Evolutionary conservation across 1,140 invertebrate genomes (phyloP).

Genomic region (Oryctes rhinoceros): DNA sequence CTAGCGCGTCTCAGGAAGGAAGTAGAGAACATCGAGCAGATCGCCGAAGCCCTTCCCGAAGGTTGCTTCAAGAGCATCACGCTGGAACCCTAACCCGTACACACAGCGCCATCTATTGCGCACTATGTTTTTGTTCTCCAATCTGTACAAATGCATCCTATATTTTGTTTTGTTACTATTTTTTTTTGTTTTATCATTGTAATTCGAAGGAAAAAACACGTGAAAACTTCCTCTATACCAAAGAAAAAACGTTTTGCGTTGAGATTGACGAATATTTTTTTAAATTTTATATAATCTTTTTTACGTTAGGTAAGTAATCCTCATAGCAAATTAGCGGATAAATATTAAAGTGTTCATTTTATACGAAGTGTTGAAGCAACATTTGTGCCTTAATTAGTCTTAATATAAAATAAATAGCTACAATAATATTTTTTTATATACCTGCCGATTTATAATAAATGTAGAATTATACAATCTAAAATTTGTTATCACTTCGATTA

Average conservation of each 20-base stretch:
- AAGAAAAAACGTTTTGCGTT: constrained; percentile 10
- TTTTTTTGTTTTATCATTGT: neutral
- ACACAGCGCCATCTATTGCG: neutral
- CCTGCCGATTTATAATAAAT: neutral
- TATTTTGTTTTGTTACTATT: constrained; percentile 13
- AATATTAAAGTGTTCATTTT: constrained; percentile 5
- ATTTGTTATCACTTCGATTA: neutral
- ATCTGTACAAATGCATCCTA: constrained; percentile 20
- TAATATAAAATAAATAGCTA: no score
- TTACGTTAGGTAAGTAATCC: constrained; percentile 1
- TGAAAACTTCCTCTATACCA: constrained; percentile 17
- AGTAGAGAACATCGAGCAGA: constrained; percentile 87
- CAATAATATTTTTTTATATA: constrained; percentile 12
- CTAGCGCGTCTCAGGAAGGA: constrained; percentile 76
- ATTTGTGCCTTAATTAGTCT: constrained; percentile 4
- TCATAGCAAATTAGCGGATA: no score
- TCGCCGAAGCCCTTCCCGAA: constrained; percentile 80
- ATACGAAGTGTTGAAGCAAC: neutral
- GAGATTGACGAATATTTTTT: constrained; percentile 20
- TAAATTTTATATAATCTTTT: neutral
- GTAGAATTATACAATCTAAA: neutral
- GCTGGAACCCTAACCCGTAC: constrained; percentile 52
- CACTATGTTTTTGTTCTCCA: neutral
- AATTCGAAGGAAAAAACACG: neutral
- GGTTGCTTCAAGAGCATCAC: constrained; percentile 73